A percentile compares a stretch with the other conserved stretches of the same genome.
Evolutionary conservation across 1,140 invertebrate species (phyloP).

Genomic region (Diorhabda carinulata): DNA sequence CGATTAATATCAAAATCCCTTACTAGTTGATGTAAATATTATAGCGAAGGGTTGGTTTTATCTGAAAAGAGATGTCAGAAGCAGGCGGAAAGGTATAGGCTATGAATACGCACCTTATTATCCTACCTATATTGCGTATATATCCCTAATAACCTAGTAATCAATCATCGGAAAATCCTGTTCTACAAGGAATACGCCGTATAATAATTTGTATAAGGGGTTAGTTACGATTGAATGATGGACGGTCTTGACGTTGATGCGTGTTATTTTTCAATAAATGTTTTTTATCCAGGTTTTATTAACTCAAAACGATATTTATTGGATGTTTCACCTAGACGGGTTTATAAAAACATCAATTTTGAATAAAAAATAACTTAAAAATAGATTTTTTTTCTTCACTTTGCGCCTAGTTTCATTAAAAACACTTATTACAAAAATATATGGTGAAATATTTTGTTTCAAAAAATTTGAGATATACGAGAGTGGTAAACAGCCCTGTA

Average conservation of each 20-base stretch:
- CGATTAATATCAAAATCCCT: conserved; percentile 11
- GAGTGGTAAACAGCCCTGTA: no score
- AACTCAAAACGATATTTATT: no score
- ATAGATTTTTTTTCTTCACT: no score
- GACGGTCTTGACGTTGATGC: background rate
- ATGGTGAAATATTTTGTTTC: no score
- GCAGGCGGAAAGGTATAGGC: conserved; percentile 7
- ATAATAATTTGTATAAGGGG: background rate
- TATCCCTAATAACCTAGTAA: conserved; percentile 11
- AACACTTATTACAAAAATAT: no score
- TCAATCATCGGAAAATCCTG: conserved; percentile 15
- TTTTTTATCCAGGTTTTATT: background rate
- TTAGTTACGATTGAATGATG: background rate
- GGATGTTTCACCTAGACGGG: background rate
- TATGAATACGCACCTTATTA: conserved; percentile 14
- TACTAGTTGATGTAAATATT: conserved; percentile 1
- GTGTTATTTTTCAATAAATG: conserved; percentile 1
- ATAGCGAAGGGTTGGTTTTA: conserved; percentile 3
- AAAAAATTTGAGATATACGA: no score
- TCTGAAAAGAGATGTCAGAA: conserved; percentile 4
- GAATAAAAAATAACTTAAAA: no score
- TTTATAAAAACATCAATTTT: background rate
- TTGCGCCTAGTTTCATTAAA: no score
- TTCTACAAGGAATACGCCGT: conserved; percentile 6
- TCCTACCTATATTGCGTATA: conserved; percentile 15